Base-by-base conservation (phyloP, 2,888 invertebrate genomes). In the Mythimna vitellina region DNA sequence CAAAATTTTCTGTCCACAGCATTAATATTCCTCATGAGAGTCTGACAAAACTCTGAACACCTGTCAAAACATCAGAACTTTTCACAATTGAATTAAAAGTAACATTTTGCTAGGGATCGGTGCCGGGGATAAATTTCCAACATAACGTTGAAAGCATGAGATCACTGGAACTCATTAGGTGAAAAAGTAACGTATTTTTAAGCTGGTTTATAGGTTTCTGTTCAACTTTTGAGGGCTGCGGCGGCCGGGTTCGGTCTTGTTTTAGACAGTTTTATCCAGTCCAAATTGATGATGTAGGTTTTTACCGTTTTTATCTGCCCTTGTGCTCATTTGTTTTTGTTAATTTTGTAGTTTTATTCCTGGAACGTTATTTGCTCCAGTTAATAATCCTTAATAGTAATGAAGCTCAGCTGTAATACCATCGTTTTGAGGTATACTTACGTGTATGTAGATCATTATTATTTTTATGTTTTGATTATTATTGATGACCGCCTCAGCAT, bases 11-110 rank as follows among this genome's bases (percentile, higher is more conserved):
- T 46, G 22, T 51, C 49, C 29, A 64, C 10, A 20, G 25, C 17
- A 70, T 81, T 77, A 78, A 74, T 70, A 74, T 82, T 66, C 66
- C n/a, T 12, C 35, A 14, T 22, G 53, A 46, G 53, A 56, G 65
- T 65, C 57, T 65, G 60, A 58, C 60, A 60, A 73, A 81, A 65
- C 57, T 80, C 63, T 20, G 54, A 63, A 51, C 51, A 78, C 76
- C 81, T 68, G 65, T 66, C 75, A 57, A 35, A 49, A 49, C 54
- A 62, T 74, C 68, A 32, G 14, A 82, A 80, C 77, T 83, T 83
- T 72, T 73, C 58, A 70, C 73, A 81, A 81, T 84, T 83, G 70
- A 82, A 84, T 80, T 82, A 80, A 78, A 83, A 83, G 74, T 84
- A 76, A 63, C 22, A 56, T 73, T 81, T 46, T 73, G 72, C 69